Evolutionary conservation across 2,113 vertebrate species (phyloP).

Genomic region (Macheiramphus alcinus): DNA sequence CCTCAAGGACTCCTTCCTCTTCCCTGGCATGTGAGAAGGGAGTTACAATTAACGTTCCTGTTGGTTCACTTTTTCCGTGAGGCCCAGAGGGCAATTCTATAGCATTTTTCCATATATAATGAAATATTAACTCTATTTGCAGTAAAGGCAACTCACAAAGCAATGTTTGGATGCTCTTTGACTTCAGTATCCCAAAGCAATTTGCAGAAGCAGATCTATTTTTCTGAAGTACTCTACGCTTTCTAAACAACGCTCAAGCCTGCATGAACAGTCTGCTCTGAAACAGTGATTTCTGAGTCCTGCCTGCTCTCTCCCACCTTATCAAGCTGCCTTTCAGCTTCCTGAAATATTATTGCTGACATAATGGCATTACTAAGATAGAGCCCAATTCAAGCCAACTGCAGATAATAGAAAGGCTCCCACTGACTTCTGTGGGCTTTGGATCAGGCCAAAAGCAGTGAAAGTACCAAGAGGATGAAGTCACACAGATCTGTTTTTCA

Average conservation of each 20-base stretch:
- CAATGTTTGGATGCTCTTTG: not conserved
- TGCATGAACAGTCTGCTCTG: not conserved
- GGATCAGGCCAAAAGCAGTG: not conserved
- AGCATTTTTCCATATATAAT: not conserved
- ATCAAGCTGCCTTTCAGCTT: conserved; percentile 1
- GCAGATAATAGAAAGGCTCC: not conserved
- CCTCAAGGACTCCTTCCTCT: not conserved
- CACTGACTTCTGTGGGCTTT: not conserved
- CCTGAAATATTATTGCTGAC: conserved; percentile 12
- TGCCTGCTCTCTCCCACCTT: not conserved
- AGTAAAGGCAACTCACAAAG: not conserved
- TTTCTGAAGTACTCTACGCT: not conserved
- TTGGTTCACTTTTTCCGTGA: not conserved
- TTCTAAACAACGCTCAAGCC: not conserved
- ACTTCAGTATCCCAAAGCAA: not conserved
- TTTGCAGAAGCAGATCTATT: not conserved
- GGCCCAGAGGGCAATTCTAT: not conserved
- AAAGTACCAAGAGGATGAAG: not conserved
- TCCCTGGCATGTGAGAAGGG: not conserved
- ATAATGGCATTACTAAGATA: not conserved
- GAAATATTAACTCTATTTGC: not conserved
- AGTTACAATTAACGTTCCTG: not conserved
- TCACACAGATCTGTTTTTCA: not conserved
- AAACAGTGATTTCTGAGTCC: not conserved
- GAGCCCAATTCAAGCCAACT: not conserved